A percentile compares a stretch with the other conserved stretches of the same genome.
Evolutionary conservation across 2,113 vertebrate genomes (phyloP).

Genomic region (Chascanopsetta lugubris): DNA sequence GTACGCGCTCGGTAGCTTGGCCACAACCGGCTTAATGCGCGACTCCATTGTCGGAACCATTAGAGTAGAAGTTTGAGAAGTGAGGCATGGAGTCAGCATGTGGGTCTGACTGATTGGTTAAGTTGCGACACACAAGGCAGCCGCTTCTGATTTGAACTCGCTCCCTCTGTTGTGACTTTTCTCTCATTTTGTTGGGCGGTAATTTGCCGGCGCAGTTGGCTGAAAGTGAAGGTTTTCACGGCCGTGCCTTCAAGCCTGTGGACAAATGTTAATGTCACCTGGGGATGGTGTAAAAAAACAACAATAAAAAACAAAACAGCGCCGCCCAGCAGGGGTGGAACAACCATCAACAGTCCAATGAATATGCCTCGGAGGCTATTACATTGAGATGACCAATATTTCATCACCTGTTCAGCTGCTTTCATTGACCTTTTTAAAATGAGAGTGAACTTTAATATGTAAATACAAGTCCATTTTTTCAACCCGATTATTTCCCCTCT

Average conservation of each 20-base stretch:
- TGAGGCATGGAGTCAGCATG: constrained; percentile 22
- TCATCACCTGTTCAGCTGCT: constrained; percentile 31
- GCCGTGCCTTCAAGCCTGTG: constrained; percentile 20
- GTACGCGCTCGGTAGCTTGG: constrained; percentile 43
- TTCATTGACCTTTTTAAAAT: constrained; percentile 45
- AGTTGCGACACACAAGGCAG: constrained; percentile 20
- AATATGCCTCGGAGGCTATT: constrained; percentile 39
- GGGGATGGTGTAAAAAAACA: constrained; percentile 47
- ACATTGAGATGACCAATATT: constrained; percentile 31
- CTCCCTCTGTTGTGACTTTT: constrained; percentile 51
- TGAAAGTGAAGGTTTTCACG: constrained; percentile 41
- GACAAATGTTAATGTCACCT: constrained; percentile 41
- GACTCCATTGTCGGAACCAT: constrained; percentile 39
- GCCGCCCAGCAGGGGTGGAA: constrained; percentile 35
- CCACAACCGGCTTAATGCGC: constrained; percentile 43
- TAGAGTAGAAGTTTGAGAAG: constrained; percentile 37
- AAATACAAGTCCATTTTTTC: constrained; percentile 42
- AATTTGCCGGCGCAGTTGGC: constrained; percentile 31
- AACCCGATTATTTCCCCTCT: constrained; percentile 7
- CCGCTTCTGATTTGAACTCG: constrained; percentile 1
- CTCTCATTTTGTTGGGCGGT: constrained; percentile 47
- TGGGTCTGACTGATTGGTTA: neutral
- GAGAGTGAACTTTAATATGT: constrained; percentile 32
- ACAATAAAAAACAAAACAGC: no score
- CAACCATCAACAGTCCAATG: constrained; percentile 54